Base-by-base conservation (phyloP, 2,797 vertebrate species). In the Centroberyx gerrardi region DNA sequence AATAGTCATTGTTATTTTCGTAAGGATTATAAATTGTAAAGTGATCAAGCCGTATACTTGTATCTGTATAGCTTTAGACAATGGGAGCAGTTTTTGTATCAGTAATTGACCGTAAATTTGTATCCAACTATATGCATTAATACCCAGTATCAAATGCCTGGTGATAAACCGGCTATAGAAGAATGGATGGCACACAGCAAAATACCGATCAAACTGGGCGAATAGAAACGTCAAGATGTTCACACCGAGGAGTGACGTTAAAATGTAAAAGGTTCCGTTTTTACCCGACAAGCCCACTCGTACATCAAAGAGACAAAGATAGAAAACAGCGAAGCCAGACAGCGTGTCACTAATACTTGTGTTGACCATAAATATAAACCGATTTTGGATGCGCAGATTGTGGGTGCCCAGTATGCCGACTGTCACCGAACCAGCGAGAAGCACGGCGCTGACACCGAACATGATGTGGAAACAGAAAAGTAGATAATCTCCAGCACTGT, bases 281-380 rank as follows among this genome's bases (percentile, higher is more conserved):
- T 82, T 73, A 13, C 75, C 77, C 4, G 87, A 82, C 38, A 83
- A 89, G 9, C 86, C 84, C 52, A 89, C 86, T 14, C 78, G 82
- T 8, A 69, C 67, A 14, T 69, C 55, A 14, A 60, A 69, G 14
- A 60, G 42, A 7, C 67, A 44, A 1, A 60, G 18, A 31, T 69
- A 44, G 12, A 13, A 44, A 60, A 31, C 27, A 60, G 42, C 3
- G 80, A 17, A 15, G 7, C 22, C 22, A 22, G 22, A 22, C 4
- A 58, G 4, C 10, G 66, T 68, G 12, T 69, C 67, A 12, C 67
- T 59, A 12, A 69, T 76, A 79, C 91, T 89, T 33, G 90, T 93
- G 78, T 91, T 93, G 22, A 92, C 55, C 84, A 92, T 90, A 63
- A 91, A 93, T 53, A 92, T 74, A 27, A 90, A 92, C 58, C 89